Percentiles rank a stretch among this genome's conserved stretches.
phyloP scores from a whole-genome alignment of 2,797 vertebrate genomes.

The Delichon dasypus region DNA sequence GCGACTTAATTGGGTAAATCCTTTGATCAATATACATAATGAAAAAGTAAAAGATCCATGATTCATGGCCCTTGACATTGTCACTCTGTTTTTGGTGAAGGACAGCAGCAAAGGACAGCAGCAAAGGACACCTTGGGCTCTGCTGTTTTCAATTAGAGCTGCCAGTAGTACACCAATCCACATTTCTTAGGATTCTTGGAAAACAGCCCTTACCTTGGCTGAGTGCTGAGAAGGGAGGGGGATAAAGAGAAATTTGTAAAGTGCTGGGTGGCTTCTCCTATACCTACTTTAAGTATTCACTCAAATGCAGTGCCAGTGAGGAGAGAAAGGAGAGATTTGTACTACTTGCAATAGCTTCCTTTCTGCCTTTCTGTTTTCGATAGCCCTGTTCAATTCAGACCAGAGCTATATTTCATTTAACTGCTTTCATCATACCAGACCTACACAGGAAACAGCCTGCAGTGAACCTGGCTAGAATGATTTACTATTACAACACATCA shows the following conservation, averaged over 20 bases:
- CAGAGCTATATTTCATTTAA: background rate
- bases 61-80: background rate
- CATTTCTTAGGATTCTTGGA: background rate
- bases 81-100: background rate
- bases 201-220: accelerated
- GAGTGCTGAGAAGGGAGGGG: accelerated
- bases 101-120: background rate
- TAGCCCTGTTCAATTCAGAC: background rate
- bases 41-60: background rate
- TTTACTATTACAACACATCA: background rate
- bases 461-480: background rate
- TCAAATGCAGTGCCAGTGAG: background rate
- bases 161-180: background rate
- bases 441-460: background rate
- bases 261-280: background rate
- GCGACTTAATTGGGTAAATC: background rate
- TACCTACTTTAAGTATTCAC: background rate
- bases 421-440: background rate
- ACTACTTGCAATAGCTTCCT: background rate
- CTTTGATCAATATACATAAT: background rate
- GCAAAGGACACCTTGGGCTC: accelerated
- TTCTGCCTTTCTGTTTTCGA: background rate
- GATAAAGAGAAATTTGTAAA: background rate
- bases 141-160: background rate
- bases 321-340: background rate